Conservation (phyloP, 2,888 invertebrate genomes). For the Ryuthela nishihirai region DNA sequence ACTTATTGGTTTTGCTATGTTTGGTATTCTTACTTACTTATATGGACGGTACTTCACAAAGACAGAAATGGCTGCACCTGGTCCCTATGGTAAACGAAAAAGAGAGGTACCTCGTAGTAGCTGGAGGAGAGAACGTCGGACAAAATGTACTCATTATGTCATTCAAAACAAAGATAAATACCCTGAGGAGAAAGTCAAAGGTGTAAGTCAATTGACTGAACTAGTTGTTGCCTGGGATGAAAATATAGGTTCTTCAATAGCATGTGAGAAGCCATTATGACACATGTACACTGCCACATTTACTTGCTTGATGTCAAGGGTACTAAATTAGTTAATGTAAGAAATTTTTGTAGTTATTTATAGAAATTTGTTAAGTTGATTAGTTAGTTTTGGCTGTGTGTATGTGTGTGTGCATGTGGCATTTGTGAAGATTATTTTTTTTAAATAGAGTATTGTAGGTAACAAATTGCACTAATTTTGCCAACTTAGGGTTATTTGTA, state of each 20-base stretch:
- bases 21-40: constrained; percentile 47
- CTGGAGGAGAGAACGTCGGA: constrained; percentile 43
- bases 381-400: no score
- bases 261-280: constrained; percentile 38
- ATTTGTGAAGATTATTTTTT: no score
- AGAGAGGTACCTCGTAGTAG: constrained; percentile 39
- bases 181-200: constrained; percentile 26
- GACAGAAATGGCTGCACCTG: constrained; percentile 39
- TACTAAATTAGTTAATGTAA: no score
- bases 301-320: constrained; percentile 18
- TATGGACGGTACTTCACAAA: constrained; percentile 49
- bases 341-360: no score
- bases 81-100: constrained; percentile 38
- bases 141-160: constrained; percentile 31
- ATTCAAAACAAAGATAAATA: constrained; percentile 33
- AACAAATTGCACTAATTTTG: no score
- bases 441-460: no score
- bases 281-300: constrained; percentile 21
- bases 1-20: constrained; percentile 46
- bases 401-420: no score
- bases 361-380: no score
- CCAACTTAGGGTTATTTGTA: no score
- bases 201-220: constrained; percentile 9
- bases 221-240: constrained; percentile 36
- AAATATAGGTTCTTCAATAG: constrained; percentile 25